These are phyloP conservation scores for Dolomedes plantarius DNA, from an alignment of 2,888 invertebrate genomes.

Conservation along the genomic window DNA sequence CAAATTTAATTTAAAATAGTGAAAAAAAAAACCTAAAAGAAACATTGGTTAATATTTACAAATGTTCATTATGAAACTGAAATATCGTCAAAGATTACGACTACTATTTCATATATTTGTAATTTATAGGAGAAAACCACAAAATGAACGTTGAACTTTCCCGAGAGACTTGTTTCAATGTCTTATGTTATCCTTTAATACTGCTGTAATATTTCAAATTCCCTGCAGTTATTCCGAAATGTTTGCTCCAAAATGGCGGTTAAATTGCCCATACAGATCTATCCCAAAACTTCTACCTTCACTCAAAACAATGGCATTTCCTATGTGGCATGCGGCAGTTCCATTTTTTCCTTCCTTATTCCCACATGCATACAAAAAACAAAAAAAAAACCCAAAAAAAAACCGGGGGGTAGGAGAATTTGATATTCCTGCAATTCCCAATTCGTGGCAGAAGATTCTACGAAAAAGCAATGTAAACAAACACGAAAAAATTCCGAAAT, in stretches of 20 bases:
- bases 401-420: conserved; percentile 19
- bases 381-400: too few relatives aligned
- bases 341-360: conserved; percentile 41
- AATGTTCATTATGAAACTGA: too few relatives aligned
- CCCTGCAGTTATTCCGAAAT: background rate
- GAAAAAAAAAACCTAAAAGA: too few relatives aligned
- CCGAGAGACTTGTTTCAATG: background rate
- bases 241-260: background rate
- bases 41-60: too few relatives aligned
- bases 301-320: conserved; percentile 55
- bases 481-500: conserved; percentile 31
- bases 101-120: too few relatives aligned
- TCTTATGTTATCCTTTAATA: background rate
- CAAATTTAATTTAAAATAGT: too few relatives aligned
- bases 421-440: conserved; percentile 38
- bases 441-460: conserved; percentile 19
- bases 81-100: too few relatives aligned
- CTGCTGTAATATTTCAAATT: background rate
- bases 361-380: conserved; percentile 33
- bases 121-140: too few relatives aligned
- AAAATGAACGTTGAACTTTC: too few relatives aligned
- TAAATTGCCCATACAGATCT: background rate
- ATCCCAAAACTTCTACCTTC: background rate
- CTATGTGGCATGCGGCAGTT: conserved; percentile 32
- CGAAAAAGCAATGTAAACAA: conserved; percentile 27